Evolutionary conservation across 1,140 invertebrate species (phyloP).

Genomic region (Lepidurus packardi): DNA sequence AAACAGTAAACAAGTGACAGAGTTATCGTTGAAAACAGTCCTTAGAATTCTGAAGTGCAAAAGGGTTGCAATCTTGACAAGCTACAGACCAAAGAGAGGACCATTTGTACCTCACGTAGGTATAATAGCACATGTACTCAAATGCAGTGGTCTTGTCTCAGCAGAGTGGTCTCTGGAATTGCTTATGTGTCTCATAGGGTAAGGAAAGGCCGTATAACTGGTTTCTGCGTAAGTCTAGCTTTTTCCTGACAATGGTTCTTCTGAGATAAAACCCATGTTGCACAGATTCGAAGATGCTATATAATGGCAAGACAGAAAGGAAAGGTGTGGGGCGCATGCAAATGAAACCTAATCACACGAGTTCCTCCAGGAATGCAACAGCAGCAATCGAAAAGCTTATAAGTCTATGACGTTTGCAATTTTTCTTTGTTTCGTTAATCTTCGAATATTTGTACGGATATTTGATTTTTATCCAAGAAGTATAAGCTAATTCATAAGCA

Average conservation of each 20-base stretch:
- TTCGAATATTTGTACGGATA: neutral
- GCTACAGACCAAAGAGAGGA: too few species aligned
- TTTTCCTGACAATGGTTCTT: neutral
- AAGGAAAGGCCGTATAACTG: neutral
- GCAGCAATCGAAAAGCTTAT: neutral
- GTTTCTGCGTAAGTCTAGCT: neutral
- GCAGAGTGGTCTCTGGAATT: too few species aligned
- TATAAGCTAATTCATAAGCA: too few species aligned
- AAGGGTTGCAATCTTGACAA: too few species aligned
- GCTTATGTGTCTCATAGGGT: neutral
- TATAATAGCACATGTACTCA: too few species aligned
- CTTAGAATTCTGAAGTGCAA: too few species aligned
- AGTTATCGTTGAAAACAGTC: too few species aligned
- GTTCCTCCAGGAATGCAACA: neutral
- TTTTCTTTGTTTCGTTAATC: neutral
- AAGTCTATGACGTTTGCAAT: neutral
- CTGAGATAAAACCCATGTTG: neutral
- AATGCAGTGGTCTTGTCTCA: too few species aligned
- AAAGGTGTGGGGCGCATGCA: slow-evolving; percentile 3
- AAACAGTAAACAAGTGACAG: too few species aligned
- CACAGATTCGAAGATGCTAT: neutral
- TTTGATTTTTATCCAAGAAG: neutral
- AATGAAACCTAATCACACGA: slow-evolving; percentile 11
- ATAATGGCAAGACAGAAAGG: neutral
- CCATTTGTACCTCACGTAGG: too few species aligned